A percentile compares a stretch with the other conserved stretches of the same genome.
phyloP scores from a whole-genome alignment of 1,140 invertebrate species.

The Drosophila seguyi region DNA sequence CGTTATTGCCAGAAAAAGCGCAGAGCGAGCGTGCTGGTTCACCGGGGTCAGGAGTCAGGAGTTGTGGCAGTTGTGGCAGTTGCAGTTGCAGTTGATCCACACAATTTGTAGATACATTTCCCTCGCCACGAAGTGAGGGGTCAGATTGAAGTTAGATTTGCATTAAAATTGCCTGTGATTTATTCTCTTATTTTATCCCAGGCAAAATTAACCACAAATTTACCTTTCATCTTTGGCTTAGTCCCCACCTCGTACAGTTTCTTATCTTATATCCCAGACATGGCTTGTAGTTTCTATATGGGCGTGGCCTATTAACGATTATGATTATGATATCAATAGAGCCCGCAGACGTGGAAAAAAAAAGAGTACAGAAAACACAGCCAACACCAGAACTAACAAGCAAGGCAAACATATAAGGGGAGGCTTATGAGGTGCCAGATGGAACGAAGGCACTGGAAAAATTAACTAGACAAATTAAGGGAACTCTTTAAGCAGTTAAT shows the following conservation, averaged over 20 bases:
- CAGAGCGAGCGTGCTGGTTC: constrained; percentile 77
- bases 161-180: constrained; percentile 62
- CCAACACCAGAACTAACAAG: constrained; percentile 48
- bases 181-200: constrained; percentile 28
- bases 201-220: constrained; percentile 29
- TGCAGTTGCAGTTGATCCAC: constrained; percentile 48
- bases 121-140: constrained; percentile 58
- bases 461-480: background rate
- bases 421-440: background rate
- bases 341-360: constrained; percentile 24
- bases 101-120: constrained; percentile 79
- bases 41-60: constrained; percentile 56
- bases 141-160: constrained; percentile 57
- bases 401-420: constrained; percentile 51
- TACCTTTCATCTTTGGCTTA: constrained; percentile 22
- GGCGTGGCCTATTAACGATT: constrained; percentile 79
- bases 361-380: background rate
- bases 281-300: constrained; percentile 54
- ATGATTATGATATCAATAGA: constrained; percentile 76
- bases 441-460: background rate
- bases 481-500: too few species aligned
- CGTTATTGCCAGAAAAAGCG: constrained; percentile 72
- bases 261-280: constrained; percentile 25
- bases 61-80: constrained; percentile 6
- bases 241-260: background rate